Conservation (phyloP, 1,140 invertebrate genomes). For the Neodiprion lecontei region DNA sequence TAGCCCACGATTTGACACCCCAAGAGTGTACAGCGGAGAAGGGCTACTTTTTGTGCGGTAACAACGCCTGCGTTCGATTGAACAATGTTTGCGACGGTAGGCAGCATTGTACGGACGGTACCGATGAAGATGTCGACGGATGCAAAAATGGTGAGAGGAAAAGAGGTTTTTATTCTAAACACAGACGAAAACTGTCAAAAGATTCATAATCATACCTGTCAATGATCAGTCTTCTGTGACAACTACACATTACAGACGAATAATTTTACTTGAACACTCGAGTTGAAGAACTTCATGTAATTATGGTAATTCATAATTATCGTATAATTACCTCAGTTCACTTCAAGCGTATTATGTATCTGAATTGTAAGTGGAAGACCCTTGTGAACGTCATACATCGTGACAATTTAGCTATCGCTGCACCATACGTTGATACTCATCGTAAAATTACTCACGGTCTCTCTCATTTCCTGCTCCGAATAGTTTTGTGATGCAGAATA, state of each 20-base stretch:
- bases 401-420: neutral
- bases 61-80: constrained; percentile 70
- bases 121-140: constrained; percentile 68
- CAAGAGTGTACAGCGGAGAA: constrained; percentile 56
- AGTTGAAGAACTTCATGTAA: no score
- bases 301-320: constrained; percentile 25
- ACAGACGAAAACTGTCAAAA: no score
- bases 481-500: no score
- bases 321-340: constrained; percentile 26
- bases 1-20: constrained; percentile 30
- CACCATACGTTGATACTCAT: neutral
- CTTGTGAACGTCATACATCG: no score
- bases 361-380: constrained; percentile 13
- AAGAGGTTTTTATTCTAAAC: neutral
- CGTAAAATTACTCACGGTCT: neutral
- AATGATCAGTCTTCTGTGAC: no score
- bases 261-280: no score
- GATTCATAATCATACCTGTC: no score
- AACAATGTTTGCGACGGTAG: constrained; percentile 74
- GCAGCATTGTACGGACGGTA: constrained; percentile 79
- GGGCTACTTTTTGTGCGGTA: constrained; percentile 65
- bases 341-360: constrained; percentile 33
- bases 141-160: constrained; percentile 58
- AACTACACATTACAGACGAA: no score
- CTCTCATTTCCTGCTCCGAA: neutral